A percentile compares a stretch with the other conserved stretches of the same genome.
Conservation (phyloP, 2,888 invertebrate species). For the Pteria penguin region DNA sequence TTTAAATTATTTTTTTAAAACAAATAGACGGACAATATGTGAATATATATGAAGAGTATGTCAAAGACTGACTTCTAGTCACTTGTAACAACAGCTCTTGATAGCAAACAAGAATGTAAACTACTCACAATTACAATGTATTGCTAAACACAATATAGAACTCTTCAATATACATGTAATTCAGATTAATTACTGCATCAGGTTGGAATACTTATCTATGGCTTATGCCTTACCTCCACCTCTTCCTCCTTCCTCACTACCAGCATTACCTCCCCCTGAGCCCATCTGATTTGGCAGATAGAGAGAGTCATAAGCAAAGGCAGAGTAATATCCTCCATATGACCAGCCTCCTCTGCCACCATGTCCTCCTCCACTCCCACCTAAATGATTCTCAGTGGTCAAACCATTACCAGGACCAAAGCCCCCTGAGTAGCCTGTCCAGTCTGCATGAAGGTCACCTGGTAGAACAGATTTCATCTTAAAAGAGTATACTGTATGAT, state of each 20-base stretch:
- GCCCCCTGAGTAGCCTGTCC: constrained; percentile 56
- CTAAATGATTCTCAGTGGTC: constrained; percentile 44
- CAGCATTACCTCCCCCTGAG: constrained; percentile 64
- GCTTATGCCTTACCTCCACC: constrained; percentile 62
- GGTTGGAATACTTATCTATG: background rate
- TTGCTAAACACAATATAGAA: background rate
- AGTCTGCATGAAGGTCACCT: constrained; percentile 71
- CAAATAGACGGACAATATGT: too few relatives aligned
- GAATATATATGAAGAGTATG: too few relatives aligned
- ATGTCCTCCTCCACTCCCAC: constrained; percentile 68
- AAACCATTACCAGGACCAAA: constrained; percentile 61
- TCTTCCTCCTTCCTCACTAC: constrained; percentile 54
- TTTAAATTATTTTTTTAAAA: too few relatives aligned
- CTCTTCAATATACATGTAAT: background rate
- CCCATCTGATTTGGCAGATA: constrained; percentile 58
- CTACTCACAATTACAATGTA: too few relatives aligned
- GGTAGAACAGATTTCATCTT: background rate
- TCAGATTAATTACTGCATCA: background rate
- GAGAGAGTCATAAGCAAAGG: constrained; percentile 62
- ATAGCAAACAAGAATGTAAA: too few relatives aligned
- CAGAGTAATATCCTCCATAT: constrained; percentile 57
- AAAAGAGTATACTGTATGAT: background rate
- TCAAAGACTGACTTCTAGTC: too few relatives aligned
- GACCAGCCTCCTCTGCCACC: constrained; percentile 69
- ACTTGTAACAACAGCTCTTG: too few relatives aligned